Conservation (phyloP, 2,888 invertebrate genomes). For the Yponomeuta evonymella region DNA sequence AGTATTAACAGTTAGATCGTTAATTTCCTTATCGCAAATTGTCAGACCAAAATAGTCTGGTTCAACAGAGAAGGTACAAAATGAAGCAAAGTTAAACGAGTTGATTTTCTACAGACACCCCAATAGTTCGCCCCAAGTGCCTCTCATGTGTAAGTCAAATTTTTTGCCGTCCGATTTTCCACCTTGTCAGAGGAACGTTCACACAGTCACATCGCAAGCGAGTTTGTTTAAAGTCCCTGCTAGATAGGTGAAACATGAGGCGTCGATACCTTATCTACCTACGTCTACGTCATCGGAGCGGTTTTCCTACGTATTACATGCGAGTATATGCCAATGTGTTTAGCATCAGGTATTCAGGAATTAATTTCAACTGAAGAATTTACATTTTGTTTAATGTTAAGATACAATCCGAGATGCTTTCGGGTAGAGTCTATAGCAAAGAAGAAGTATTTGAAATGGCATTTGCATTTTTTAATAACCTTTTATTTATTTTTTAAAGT, state of each 20-base stretch:
- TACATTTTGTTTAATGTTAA: too few relatives aligned
- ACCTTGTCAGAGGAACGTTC: not conserved
- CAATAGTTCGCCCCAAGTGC: not conserved
- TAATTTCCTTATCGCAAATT: not conserved
- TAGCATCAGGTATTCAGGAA: too few relatives aligned
- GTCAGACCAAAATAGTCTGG: not conserved
- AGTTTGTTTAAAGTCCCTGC: not conserved
- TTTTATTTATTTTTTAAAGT: too few relatives aligned
- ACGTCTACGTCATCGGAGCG: too few relatives aligned
- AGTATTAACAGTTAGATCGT: not conserved
- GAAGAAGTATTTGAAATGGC: too few relatives aligned
- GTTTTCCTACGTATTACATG: too few relatives aligned
- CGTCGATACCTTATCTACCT: not conserved
- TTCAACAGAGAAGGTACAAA: not conserved
- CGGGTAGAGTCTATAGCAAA: too few relatives aligned
- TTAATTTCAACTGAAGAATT: too few relatives aligned
- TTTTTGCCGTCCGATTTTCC: not conserved
- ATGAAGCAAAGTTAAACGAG: too few relatives aligned
- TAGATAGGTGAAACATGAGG: not conserved
- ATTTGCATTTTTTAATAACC: too few relatives aligned
- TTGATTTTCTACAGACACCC: not conserved
- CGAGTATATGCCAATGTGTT: too few relatives aligned
- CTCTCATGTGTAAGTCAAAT: not conserved
- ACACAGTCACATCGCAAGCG: not conserved
- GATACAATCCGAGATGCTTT: too few relatives aligned